phyloP scores from a whole-genome alignment of 2,888 invertebrate genomes.

The Lutraria lutraria region DNA sequence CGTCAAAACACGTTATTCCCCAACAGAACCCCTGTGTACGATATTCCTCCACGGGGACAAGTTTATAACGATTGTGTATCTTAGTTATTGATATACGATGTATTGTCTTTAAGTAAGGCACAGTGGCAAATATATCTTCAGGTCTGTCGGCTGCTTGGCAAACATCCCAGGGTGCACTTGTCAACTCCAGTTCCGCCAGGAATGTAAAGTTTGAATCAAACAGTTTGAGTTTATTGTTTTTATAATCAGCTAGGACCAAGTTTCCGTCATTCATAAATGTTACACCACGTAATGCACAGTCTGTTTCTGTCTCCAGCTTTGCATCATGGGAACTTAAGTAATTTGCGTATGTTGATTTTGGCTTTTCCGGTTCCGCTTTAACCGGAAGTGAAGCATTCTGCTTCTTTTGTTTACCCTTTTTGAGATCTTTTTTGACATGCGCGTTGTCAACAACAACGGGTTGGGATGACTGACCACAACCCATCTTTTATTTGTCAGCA shows the following conservation, averaged over 20 bases:
- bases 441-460: background rate
- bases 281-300: constrained; percentile 67
- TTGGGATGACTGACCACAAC: constrained; percentile 35
- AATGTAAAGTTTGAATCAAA: constrained; percentile 59
- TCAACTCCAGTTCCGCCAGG: constrained; percentile 59
- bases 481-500: constrained; percentile 9
- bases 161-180: constrained; percentile 72
- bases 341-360: constrained; percentile 64
- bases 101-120: constrained; percentile 63
- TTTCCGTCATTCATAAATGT: constrained; percentile 63
- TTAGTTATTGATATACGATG: constrained; percentile 43
- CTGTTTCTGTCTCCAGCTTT: constrained; percentile 58
- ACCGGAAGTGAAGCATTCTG: constrained; percentile 30
- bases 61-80: constrained; percentile 19
- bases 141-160: constrained; percentile 41
- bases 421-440: background rate
- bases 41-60: constrained; percentile 49
- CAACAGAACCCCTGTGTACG: constrained; percentile 66
- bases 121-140: constrained; percentile 58
- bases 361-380: constrained; percentile 22
- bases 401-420: constrained; percentile 43
- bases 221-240: constrained; percentile 72
- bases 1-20: constrained; percentile 67
- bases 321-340: constrained; percentile 64
- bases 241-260: constrained; percentile 69